These are phyloP conservation scores for Eulemur rufifrons DNA, from an alignment of 2,113 vertebrate genomes.

Conservation along the genomic window DNA sequence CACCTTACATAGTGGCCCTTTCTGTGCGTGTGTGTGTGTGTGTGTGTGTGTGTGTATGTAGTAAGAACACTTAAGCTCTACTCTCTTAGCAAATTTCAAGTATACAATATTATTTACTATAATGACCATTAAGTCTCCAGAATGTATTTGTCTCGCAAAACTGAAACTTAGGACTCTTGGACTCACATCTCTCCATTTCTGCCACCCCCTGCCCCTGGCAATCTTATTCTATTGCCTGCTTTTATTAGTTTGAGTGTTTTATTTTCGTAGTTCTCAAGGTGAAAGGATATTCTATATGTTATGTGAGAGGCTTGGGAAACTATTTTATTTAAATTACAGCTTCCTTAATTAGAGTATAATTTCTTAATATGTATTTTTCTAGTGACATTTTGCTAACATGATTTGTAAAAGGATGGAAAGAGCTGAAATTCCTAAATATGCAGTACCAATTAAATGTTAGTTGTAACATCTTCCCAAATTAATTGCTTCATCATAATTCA, in stretches of 20 bases:
- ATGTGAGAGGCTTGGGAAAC: neutral
- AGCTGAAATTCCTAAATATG: constrained; percentile 18
- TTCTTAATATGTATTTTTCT: neutral
- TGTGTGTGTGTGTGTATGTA: neutral
- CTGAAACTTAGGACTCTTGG: neutral
- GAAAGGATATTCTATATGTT: neutral
- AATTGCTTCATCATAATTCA: constrained; percentile 36
- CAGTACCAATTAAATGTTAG: constrained; percentile 35
- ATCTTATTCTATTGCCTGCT: neutral
- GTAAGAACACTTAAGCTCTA: neutral
- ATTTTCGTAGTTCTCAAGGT: neutral
- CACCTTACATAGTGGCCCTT: neutral
- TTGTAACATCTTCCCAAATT: constrained; percentile 7
- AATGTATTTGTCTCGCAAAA: neutral
- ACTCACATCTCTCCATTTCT: neutral
- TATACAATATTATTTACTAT: neutral
- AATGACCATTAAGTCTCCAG: neutral
- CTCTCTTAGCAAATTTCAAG: neutral
- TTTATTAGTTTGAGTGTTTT: neutral
- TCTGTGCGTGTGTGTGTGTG: neutral
- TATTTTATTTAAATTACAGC: constrained; percentile 15
- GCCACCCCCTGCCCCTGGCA: neutral
- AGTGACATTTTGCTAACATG: constrained; percentile 46
- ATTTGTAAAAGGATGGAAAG: neutral
- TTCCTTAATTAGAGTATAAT: constrained; percentile 18